Evolutionary conservation across 2,113 vertebrate species (phyloP), one percentile per base, ranked within the genome.

Genomic region (Dasypus novemcinctus): DNA sequence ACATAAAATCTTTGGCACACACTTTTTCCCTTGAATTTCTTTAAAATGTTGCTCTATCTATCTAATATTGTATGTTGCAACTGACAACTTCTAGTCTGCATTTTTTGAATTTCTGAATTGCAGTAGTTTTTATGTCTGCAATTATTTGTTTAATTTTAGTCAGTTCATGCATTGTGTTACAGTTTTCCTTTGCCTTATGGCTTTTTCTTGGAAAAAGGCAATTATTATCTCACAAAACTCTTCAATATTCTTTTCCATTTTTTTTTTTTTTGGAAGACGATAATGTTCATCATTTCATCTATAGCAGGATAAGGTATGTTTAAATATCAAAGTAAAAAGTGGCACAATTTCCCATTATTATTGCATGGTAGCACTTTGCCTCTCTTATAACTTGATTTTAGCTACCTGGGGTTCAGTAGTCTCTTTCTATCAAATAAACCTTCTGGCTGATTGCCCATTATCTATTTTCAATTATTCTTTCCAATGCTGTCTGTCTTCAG

Each of bases 391-490:
- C 64, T 90, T 89, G 82, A 78, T 96, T 95, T 96, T 97, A 36
- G 82, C 59, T 94, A 91, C 87, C 74, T 90, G 57, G 64, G 92
- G 92, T 64, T 94, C 14, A 75, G 64, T 66, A 78, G 74, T 86
- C 81, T 68, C 76, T 91, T 93, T 91, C 85, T 89, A 96, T 93
- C 86, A 96, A 94, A 94, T 71, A 94, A 96, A 83, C 69, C 74
- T 87, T 97, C 66, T 84, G 59, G 74, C 38, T 95, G 86, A 92
- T 92, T 80, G 23, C 74, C 78, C 83, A 90, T 95, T 89, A 93
- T 59, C 76, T 93, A 61, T 96, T 96, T 97, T 95, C 93, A 97
- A 97, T 97, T 95, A 97, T 95, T 89, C 64, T 93, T 95, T 88
- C n/a, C 90, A 95, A 89, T 57, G 49, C 74, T 90, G 11, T 75